Evolutionary conservation across 1,140 invertebrate genomes (phyloP).

Genomic region (Macrosteles quadrilineatus): DNA sequence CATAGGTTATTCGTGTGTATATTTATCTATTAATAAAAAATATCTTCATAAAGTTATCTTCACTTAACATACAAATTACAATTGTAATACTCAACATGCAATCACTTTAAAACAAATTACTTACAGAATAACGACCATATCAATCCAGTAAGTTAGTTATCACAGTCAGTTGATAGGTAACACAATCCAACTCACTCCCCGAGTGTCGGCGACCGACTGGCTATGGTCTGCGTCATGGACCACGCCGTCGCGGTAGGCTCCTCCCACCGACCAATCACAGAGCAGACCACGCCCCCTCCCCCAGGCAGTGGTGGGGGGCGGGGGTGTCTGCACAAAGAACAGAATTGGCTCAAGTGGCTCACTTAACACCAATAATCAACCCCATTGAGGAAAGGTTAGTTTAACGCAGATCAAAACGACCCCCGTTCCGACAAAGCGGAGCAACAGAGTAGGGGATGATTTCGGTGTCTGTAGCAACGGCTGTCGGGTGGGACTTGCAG

Average conservation of each 20-base stretch:
- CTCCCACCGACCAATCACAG: slow-evolving; percentile 6
- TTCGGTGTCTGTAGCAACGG: too few species aligned
- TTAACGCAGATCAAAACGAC: too few species aligned
- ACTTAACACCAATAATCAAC: slow-evolving; percentile 14
- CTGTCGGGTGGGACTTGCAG: too few species aligned
- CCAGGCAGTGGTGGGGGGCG: background rate
- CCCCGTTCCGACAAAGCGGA: too few species aligned
- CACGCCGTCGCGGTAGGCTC: background rate
- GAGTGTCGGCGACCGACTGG: background rate
- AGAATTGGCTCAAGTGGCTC: slow-evolving; percentile 6
- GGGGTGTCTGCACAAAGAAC: background rate
- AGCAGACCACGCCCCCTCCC: background rate
- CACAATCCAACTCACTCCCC: background rate
- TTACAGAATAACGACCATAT: slow-evolving; percentile 39
- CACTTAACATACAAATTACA: too few species aligned
- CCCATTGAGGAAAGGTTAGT: slow-evolving; percentile 5
- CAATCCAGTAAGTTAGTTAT: slow-evolving; percentile 14
- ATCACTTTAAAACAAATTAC: slow-evolving; percentile 19
- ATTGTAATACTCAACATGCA: too few species aligned
- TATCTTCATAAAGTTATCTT: too few species aligned
- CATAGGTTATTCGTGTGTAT: too few species aligned
- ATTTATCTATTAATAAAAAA: too few species aligned
- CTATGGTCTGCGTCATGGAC: background rate
- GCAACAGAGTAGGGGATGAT: too few species aligned
- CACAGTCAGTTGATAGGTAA: background rate